Evolutionary conservation across 2,888 invertebrate species (phyloP).

Genomic region (Acrobasis suavella): DNA sequence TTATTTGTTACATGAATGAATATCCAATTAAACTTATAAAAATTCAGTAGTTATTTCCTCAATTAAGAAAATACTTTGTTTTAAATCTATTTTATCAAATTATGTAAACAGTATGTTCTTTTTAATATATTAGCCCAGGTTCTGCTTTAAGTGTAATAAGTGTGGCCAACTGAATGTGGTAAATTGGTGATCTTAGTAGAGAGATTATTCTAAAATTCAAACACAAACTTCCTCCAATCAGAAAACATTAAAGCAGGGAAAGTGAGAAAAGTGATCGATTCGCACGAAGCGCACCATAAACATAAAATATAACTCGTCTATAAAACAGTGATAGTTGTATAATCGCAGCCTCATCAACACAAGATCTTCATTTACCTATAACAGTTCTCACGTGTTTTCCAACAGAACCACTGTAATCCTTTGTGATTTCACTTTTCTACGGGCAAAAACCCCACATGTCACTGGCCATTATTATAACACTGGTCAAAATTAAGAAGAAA

Average conservation of each 20-base stretch:
- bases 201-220: no score
- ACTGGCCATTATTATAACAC: slow-evolving; percentile 29
- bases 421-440: slow-evolving; percentile 54
- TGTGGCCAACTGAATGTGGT: no score
- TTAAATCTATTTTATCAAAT: no score
- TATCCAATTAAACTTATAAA: no score
- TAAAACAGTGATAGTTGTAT: background rate
- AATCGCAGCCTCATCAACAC: slow-evolving; percentile 12
- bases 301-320: background rate
- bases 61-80: no score
- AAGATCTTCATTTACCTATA: slow-evolving; percentile 10
- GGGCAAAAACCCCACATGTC: slow-evolving; percentile 37
- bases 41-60: no score
- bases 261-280: slow-evolving; percentile 13
- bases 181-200: no score
- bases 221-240: slow-evolving; percentile 2
- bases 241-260: slow-evolving; percentile 7
- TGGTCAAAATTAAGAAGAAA: slow-evolving; percentile 24
- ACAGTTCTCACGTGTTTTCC: slow-evolving; percentile 46
- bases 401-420: slow-evolving; percentile 63
- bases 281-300: background rate
- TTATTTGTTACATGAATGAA: no score
- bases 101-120: no score
- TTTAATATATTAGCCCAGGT: no score
- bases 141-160: no score